Evolutionary conservation across 1,140 invertebrate species (phyloP).

Genomic region (Sminthurinus signatus): DNA sequence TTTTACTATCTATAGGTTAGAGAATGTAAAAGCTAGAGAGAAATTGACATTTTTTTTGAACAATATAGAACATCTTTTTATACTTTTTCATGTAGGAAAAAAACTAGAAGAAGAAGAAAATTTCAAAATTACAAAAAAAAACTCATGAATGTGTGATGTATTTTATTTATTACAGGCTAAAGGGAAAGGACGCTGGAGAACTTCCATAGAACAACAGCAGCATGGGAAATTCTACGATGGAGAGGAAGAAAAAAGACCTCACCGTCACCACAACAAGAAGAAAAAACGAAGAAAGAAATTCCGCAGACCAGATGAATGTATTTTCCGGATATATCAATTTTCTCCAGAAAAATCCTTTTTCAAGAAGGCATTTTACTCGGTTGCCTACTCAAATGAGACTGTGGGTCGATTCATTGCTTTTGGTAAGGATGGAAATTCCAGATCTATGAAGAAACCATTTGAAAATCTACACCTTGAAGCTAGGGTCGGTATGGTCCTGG

Average conservation of each 20-base stretch:
- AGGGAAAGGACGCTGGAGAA: no score
- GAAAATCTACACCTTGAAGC: neutral
- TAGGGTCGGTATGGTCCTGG: neutral
- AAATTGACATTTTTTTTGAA: no score
- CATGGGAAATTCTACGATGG: no score
- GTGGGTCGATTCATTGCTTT: conserved; percentile 12
- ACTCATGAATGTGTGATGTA: no score
- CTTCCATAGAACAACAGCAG: no score
- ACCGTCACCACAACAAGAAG: neutral
- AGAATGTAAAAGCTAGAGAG: no score
- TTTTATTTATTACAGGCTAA: no score
- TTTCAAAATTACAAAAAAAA: no score
- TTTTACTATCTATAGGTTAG: no score
- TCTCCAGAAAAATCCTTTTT: neutral
- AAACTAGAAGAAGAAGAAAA: no score
- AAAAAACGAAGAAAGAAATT: neutral
- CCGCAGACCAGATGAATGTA: conserved; percentile 1
- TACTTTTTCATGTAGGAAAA: no score
- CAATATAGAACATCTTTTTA: no score
- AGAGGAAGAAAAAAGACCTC: neutral
- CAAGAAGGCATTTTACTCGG: conserved; percentile 6
- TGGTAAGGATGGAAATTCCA: neutral
- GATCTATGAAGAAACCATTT: neutral
- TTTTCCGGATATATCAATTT: neutral
- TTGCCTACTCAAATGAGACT: neutral